phyloP scores from a whole-genome alignment of 2,113 vertebrate species.

The Pantherophis guttatus region DNA sequence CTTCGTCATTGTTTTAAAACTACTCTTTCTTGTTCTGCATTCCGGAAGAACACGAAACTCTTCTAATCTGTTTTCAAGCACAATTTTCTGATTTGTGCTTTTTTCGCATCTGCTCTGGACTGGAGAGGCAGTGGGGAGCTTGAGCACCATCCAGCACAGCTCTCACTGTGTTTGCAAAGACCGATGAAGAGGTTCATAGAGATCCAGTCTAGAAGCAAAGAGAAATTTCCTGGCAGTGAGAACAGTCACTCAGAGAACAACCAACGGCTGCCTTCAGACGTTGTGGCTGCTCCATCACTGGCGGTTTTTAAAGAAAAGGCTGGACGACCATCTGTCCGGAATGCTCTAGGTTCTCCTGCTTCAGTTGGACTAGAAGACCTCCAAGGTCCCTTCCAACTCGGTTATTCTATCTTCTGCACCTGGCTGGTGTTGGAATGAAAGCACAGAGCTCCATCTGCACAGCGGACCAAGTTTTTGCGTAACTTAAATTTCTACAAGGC shows the following conservation, averaged over 20 bases:
- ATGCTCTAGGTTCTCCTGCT: background rate
- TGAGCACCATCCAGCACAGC: background rate
- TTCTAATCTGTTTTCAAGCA: background rate
- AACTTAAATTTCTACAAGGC: background rate
- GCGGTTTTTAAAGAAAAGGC: background rate
- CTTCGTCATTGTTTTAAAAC: background rate
- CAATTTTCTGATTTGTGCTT: background rate
- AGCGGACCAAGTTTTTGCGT: background rate
- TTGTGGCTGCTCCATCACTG: background rate
- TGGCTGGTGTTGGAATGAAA: background rate
- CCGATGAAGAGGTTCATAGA: background rate
- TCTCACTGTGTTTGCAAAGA: background rate
- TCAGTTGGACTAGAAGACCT: background rate
- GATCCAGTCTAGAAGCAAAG: background rate
- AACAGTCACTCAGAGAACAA: fast-evolving
- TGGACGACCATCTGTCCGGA: background rate
- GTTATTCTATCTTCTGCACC: background rate
- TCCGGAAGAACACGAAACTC: background rate
- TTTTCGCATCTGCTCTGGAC: background rate
- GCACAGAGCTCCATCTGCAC: background rate
- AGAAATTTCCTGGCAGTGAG: background rate
- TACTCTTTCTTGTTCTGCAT: background rate
- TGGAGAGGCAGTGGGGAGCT: background rate
- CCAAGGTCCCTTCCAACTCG: background rate
- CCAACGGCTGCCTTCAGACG: background rate